phyloP scores from a whole-genome alignment of 2,888 invertebrate genomes.

The Metellina segmentata region DNA sequence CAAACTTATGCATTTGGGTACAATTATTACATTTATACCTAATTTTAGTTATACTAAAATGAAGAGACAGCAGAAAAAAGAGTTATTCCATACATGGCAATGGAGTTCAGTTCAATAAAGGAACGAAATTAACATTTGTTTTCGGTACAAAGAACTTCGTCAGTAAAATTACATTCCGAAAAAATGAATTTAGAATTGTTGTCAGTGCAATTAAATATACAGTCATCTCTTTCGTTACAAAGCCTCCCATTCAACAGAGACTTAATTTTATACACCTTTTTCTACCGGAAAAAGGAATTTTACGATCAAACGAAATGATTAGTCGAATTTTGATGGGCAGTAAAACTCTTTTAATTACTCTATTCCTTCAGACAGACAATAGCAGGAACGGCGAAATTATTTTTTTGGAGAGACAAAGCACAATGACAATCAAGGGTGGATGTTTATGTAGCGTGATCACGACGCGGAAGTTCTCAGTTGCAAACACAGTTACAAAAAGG shows the following conservation, averaged over 20 bases:
- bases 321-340: constrained; percentile 18
- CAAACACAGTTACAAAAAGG: background rate
- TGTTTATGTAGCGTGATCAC: background rate
- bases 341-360: constrained; percentile 26
- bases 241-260: background rate
- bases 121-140: no score
- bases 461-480: constrained; percentile 12
- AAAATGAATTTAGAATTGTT: background rate
- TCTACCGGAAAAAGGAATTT: constrained; percentile 5
- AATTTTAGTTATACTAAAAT: no score
- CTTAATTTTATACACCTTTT: constrained; percentile 1
- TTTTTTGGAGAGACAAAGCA: background rate
- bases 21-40: no score
- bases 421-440: background rate
- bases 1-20: no score
- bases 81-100: no score
- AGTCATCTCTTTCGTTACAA: background rate
- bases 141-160: background rate
- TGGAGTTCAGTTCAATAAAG: no score
- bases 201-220: background rate
- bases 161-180: background rate
- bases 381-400: no score
- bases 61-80: no score
- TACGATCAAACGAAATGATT: constrained; percentile 14
- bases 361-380: background rate